Evolutionary conservation across 2,113 vertebrate species (phyloP).

Genomic region (Pseudorhombus dupliciocellatus): DNA sequence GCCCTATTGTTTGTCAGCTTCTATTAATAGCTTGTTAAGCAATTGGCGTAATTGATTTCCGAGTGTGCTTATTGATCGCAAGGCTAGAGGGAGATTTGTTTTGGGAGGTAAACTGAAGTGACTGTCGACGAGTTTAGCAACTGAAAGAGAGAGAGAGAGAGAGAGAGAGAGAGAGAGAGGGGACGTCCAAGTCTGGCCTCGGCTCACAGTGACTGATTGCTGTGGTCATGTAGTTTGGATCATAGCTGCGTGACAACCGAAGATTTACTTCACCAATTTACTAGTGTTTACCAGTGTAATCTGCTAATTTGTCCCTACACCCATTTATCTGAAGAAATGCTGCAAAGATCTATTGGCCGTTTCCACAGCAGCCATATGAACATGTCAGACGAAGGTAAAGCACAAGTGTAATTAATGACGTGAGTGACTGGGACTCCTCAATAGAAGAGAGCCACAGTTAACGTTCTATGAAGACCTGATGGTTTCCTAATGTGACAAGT

Average conservation of each 20-base stretch:
- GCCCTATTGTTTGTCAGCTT: slow-evolving; percentile 58
- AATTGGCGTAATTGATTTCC: slow-evolving; percentile 61
- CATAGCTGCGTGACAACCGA: neutral
- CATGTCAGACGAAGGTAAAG: no score
- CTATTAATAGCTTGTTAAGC: slow-evolving; percentile 68
- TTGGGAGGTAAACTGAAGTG: slow-evolving; percentile 48
- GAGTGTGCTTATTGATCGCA: slow-evolving; percentile 54
- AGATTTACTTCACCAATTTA: neutral
- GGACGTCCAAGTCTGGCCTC: slow-evolving; percentile 33
- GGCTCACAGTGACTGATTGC: slow-evolving; percentile 12
- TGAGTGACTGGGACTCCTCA: no score
- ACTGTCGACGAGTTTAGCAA: slow-evolving; percentile 46
- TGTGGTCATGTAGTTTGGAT: neutral
- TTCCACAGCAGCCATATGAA: no score
- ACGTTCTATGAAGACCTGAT: neutral
- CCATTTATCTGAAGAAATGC: no score
- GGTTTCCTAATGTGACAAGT: no score
- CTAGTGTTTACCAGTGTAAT: neutral
- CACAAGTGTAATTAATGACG: no score
- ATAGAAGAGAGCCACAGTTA: neutral
- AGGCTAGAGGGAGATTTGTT: slow-evolving; percentile 52
- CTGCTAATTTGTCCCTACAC: neutral
- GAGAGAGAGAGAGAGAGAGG: neutral
- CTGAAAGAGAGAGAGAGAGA: neutral
- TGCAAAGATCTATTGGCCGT: no score